Conservation (phyloP, 2,888 invertebrate species). For the Zaprionus obscuricornis region DNA sequence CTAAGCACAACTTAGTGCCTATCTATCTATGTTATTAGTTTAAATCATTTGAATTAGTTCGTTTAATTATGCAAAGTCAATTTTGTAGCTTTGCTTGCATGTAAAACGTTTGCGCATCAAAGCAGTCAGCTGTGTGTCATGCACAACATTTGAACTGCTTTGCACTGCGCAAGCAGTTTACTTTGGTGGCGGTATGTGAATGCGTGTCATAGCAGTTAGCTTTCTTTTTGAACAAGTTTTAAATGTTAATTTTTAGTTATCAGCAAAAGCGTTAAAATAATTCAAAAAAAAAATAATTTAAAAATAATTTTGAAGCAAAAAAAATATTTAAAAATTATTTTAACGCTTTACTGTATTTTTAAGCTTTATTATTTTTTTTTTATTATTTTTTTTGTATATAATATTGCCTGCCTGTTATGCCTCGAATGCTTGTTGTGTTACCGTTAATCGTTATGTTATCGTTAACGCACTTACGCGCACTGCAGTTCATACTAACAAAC, state of each 20-base stretch:
- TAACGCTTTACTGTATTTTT: no score
- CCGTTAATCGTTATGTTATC: constrained; percentile 53
- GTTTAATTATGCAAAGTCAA: no score
- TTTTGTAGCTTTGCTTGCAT: background rate
- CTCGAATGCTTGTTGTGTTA: constrained; percentile 44
- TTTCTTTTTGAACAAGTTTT: background rate
- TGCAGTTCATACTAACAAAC: constrained; percentile 81
- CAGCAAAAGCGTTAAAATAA: background rate
- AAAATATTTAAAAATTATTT: constrained; percentile 29
- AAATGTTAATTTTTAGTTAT: constrained; percentile 8
- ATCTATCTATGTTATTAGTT: constrained; percentile 36
- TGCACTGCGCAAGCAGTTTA: constrained; percentile 35
- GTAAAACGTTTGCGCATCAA: constrained; percentile 10
- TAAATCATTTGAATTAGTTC: no score
- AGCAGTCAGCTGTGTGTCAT: constrained; percentile 26
- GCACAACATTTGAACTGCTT: constrained; percentile 13
- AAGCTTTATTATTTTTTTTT: background rate
- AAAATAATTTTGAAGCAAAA: constrained; percentile 7
- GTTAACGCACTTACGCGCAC: constrained; percentile 79
- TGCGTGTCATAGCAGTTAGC: constrained; percentile 19
- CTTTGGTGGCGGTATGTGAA: constrained; percentile 1
- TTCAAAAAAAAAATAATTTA: constrained; percentile 20
- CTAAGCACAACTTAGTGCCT: constrained; percentile 68
- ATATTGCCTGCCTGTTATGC: constrained; percentile 41
- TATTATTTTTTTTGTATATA: constrained; percentile 8